Evolutionary conservation across 2,888 invertebrate genomes (phyloP), one percentile per base, ranked within the genome.

Genomic region (Aporophyla lueneburgensis): DNA sequence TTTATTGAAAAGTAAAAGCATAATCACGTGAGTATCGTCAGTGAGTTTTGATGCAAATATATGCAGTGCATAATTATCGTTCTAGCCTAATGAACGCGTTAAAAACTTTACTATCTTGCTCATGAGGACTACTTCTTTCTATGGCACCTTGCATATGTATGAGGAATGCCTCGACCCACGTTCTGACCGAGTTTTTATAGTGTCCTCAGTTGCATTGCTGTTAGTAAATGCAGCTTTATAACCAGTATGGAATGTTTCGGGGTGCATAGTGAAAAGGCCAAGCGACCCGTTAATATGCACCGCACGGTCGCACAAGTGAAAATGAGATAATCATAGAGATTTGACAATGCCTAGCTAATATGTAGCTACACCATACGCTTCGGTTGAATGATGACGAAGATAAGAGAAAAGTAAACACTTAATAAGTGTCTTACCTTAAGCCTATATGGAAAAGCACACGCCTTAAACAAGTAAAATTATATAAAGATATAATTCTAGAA

Each of bases 231-330:
- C 56, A 76, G 66, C 74, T 71, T 78, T 74, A 71, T 61, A 74
- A 70, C 83, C 56, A 74, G 43, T 71, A 58, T 70, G 72, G 78
- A 86, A 85, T 84, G 78, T 78, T 85, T 83, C 58, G 78, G 92
- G 91, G 93, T 93, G 91, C 90, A 92, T 92, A 92, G 75, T 92
- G 85, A 93, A 94, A 94, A 93, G 93, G 93, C 80, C 91, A 92
- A 71, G 72, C 54, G 21, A 77, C 71, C 87, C 86, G 91, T 93
- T 92, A 87, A 72, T 71, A 80, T 62, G 63, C 40, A 67, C 33
- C 33, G 33, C 56, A 40, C 19, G 49, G 51, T 68, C 46, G 27
- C 58, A 61, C 65, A 49, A 58, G 16, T 67, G 62, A 80, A 63
- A 74, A 53, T 67, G 63, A 69, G 49, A 43, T 61, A 69, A 71